These are phyloP conservation scores for Sialis lutaria DNA, from an alignment of 2,888 invertebrate species.

Conservation along the genomic window DNA sequence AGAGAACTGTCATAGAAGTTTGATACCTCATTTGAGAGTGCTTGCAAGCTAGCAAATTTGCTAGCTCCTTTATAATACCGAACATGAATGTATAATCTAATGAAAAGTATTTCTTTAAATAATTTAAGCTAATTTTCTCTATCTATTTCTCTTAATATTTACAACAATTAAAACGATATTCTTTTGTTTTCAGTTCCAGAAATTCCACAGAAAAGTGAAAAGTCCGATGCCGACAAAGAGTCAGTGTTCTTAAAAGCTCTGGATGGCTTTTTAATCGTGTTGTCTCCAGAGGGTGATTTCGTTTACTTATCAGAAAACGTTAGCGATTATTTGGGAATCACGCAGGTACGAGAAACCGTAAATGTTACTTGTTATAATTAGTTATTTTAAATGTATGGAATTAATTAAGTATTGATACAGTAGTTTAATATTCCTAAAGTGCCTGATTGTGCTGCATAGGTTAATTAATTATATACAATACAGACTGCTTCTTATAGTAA, in stretches of 20 bases:
- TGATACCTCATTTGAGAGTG: no score
- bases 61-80: no score
- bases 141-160: no score
- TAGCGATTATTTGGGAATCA: constrained; percentile 74
- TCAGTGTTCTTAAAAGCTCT: constrained; percentile 59
- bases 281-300: constrained; percentile 81
- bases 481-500: no score
- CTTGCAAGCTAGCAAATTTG: no score
- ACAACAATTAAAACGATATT: no score
- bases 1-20: no score
- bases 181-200: constrained; percentile 28
- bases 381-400: not conserved
- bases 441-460: not conserved
- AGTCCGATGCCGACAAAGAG: constrained; percentile 24
- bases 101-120: no score
- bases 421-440: not conserved
- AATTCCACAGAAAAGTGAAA: constrained; percentile 11
- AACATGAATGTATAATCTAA: no score
- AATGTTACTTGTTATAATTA: not conserved
- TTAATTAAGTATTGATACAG: not conserved
- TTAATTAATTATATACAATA: no score
- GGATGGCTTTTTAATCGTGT: constrained; percentile 78
- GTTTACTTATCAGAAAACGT: constrained; percentile 87
- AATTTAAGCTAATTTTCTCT: no score
- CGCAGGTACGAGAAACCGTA: constrained; percentile 51